Evolutionary conservation across 2,888 invertebrate species (phyloP), one percentile per base, ranked within the genome.

Genomic region (Ephialtes manifestator): DNA sequence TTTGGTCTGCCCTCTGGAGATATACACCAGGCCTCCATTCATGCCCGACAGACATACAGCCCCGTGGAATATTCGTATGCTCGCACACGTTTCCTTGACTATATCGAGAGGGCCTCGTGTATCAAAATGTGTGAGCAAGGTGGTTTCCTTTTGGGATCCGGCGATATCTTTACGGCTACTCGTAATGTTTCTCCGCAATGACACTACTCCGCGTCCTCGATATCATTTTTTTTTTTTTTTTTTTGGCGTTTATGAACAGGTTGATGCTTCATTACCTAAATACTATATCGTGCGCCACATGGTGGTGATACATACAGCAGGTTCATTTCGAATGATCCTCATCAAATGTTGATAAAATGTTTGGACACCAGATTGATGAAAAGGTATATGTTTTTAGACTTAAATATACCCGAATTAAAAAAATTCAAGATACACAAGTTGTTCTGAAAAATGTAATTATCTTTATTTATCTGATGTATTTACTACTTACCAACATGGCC

Each of bases 1-100:
- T 89, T 90, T 89, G 85, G 87, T 87, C 87, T 87, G 86, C 87
- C 81, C 86, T 84, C 78, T 24, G 67, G 81, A 88, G 88, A 90
- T 90, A 88, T 86, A 89, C 63, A 76, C 63, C 43, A 58, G 81
- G 71, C 18, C 68, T 67, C 67, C 74, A 63, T 31, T 67, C 70
- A 35, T 65, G 48, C 71, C 78, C 51, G 53, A 76, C 81, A 81
- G 10, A 46, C 35, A 79, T 70, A 39, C 18, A 63, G 7, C 18
- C 11, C n/a, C 39, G 60, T 58, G 48, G 13, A 20, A 63, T 71
- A 71, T 31, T 58, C 13, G 39, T 63, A 31, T 31, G 31, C 58
- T 20, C 13, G 31, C 51, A 72, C 51, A 43, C 58, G 39, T 70
- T n/a, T 60, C 20, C 24, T 51, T 18, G 48, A 55, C 53, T 53